A percentile compares a stretch with the other conserved stretches of the same genome.
These are phyloP conservation scores for Pyrgilauda ruficollis DNA, from an alignment of 2,113 vertebrate species.

Conservation along the genomic window DNA sequence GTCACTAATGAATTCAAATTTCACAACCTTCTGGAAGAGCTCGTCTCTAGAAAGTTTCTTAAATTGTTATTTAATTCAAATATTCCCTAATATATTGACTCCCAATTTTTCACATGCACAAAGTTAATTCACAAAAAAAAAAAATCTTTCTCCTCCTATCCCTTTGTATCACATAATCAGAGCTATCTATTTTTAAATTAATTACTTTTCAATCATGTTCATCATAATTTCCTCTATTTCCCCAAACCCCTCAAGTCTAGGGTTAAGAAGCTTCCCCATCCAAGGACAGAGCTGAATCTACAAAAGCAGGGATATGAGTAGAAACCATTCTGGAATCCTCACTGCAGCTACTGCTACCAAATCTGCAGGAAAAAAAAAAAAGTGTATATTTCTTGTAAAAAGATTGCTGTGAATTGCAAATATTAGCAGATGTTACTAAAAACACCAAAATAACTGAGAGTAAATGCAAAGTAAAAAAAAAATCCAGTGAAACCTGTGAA, in stretches of 20 bases:
- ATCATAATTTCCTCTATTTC: not conserved
- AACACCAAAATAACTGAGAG: not conserved
- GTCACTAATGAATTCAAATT: not conserved
- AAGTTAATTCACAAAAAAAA: not conserved
- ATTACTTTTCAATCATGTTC: not conserved
- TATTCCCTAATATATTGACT: not conserved
- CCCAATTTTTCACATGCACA: fast-evolving
- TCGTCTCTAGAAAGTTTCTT: not conserved
- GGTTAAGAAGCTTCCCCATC: not conserved
- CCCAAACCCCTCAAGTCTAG: not conserved
- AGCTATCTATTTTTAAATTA: not conserved
- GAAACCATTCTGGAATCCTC: not conserved
- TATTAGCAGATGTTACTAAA: not conserved
- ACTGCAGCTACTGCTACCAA: not conserved
- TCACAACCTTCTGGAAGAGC: not conserved
- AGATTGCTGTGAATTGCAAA: not conserved
- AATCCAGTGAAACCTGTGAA: not conserved
- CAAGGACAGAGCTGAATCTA: not conserved
- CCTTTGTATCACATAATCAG: not conserved
- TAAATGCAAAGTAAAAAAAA: not conserved
- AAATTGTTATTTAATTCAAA: not conserved
- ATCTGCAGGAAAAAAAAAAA: not conserved
- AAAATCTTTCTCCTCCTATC: not conserved
- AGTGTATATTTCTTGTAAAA: not conserved
- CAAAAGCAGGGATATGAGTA: not conserved